Conservation (phyloP, 2,797 vertebrate genomes). For the Thaleichthys pacificus region DNA sequence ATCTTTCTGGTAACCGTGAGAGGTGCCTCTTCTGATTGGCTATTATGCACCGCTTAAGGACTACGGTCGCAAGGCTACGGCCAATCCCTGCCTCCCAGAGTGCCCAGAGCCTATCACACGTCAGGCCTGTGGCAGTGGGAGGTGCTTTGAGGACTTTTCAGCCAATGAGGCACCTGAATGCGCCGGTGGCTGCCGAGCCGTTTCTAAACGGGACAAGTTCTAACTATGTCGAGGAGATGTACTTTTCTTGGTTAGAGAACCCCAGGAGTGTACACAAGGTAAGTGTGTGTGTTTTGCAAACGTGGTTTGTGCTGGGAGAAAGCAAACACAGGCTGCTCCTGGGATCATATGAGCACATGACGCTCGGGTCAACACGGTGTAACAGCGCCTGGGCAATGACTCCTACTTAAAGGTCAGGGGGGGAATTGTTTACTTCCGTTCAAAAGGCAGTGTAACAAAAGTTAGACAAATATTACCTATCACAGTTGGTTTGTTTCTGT, state of each 20-base stretch:
- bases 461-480: constrained; percentile 21
- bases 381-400: background rate
- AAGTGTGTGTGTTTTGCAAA: constrained; percentile 41
- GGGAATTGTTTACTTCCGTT: background rate
- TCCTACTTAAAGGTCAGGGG: background rate
- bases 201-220: constrained; percentile 92
- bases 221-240: constrained; percentile 98
- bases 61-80: constrained; percentile 83
- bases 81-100: constrained; percentile 80
- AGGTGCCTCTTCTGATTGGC: constrained; percentile 51
- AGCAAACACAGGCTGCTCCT: background rate
- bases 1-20: constrained; percentile 13
- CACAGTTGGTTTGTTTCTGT: background rate
- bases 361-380: too few species aligned
- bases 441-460: constrained; percentile 22
- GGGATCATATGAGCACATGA: background rate
- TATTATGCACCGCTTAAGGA: constrained; percentile 91
- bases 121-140: constrained; percentile 42
- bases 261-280: constrained; percentile 97
- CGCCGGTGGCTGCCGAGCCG: constrained; percentile 83
- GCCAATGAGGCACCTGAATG: constrained; percentile 73
- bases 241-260: constrained; percentile 92
- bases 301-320: background rate
- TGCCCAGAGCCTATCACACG: constrained; percentile 72
- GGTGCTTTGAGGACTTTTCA: constrained; percentile 78